These are phyloP conservation scores for Protophormia terraenovae DNA, from an alignment of 2,888 invertebrate species.

Conservation along the genomic window DNA sequence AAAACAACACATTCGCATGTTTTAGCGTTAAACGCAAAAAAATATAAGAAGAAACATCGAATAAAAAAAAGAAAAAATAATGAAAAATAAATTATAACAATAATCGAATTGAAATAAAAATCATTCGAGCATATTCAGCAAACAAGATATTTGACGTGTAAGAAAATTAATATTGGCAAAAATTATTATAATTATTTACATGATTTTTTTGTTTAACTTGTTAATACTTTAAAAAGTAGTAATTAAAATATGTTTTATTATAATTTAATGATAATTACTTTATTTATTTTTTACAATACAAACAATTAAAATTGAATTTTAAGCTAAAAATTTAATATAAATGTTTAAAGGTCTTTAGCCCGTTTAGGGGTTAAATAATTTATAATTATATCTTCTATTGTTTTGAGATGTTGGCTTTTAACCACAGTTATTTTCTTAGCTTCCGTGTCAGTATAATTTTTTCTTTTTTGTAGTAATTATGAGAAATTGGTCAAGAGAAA, in stretches of 20 bases:
- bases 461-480: background rate
- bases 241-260: background rate
- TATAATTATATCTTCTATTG: background rate
- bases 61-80: background rate
- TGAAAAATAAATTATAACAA: background rate
- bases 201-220: background rate
- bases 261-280: background rate
- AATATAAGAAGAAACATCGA: too few species aligned
- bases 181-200: background rate
- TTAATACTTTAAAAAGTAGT: background rate
- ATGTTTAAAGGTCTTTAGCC: background rate
- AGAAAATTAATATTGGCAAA: background rate
- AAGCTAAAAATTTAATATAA: too few species aligned
- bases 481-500: constrained; percentile 33
- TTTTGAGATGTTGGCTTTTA: background rate
- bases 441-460: background rate
- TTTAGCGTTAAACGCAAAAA: background rate
- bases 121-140: constrained; percentile 32
- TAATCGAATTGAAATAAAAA: constrained; percentile 5
- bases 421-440: background rate
- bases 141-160: background rate
- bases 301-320: background rate
- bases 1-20: constrained; percentile 17
- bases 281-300: background rate
- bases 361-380: background rate